Evolutionary conservation across 37 sponge, comb jelly and placozoan species (phyloP).

Genomic region (Bolinopsis microptera): DNA sequence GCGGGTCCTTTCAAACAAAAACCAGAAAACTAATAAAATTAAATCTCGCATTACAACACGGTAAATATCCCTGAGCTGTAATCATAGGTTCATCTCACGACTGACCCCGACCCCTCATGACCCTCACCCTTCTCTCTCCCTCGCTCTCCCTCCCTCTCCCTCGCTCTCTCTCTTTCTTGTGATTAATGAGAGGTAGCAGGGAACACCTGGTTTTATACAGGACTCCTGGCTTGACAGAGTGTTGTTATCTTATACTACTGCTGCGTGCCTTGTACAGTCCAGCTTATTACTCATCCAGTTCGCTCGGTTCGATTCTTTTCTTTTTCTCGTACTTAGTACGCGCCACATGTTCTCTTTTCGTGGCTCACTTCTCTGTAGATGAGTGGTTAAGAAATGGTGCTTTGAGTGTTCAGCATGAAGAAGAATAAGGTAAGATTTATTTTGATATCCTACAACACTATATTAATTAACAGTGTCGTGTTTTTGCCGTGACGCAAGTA

Average conservation of each 20-base stretch:
- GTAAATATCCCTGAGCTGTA: too few species aligned
- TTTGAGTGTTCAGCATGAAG: not conserved
- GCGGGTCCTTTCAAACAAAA: too few species aligned
- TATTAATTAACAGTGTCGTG: too few species aligned
- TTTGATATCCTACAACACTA: too few species aligned
- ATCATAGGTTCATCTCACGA: too few species aligned
- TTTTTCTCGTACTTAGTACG: not conserved
- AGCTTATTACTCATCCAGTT: too few species aligned
- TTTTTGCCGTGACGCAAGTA: too few species aligned
- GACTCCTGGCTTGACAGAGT: not conserved
- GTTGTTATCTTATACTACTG: not conserved
- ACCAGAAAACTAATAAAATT: too few species aligned
- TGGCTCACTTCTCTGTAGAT: not conserved
- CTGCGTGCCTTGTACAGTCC: not conserved
- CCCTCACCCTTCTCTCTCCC: not conserved
- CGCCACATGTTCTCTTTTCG: not conserved
- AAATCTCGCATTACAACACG: too few species aligned
- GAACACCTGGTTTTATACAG: not conserved
- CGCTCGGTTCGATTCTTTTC: too few species aligned
- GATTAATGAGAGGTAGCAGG: not conserved
- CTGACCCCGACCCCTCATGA: too few species aligned
- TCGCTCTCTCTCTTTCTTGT: not conserved
- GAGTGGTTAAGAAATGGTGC: not conserved
- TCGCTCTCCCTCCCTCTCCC: not conserved
- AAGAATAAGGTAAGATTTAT: not conserved